These are phyloP conservation scores for Eonycteris spelaea DNA, from an alignment of 2,113 vertebrate species.

Conservation along the genomic window DNA sequence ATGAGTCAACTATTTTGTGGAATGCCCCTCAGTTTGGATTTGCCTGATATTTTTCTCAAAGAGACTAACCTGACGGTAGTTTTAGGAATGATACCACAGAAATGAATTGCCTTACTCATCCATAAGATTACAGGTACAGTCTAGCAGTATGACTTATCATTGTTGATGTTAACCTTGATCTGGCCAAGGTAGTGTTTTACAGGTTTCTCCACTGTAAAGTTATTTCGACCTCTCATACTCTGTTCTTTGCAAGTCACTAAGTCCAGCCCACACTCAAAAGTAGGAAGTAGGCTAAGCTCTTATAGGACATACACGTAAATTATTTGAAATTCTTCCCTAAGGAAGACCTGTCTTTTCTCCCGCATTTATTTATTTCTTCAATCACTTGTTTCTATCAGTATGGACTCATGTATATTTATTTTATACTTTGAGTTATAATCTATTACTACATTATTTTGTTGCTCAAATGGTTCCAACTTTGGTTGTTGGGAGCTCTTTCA, in stretches of 20 bases:
- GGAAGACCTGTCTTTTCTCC: not conserved
- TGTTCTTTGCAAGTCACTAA: not conserved
- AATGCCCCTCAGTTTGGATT: not conserved
- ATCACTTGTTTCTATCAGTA: not conserved
- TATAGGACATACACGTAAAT: not conserved
- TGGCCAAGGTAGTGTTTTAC: not conserved
- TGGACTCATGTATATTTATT: not conserved
- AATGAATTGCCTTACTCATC: not conserved
- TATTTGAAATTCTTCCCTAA: not conserved
- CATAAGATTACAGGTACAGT: not conserved
- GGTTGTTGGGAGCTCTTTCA: not conserved
- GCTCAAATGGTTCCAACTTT: not conserved
- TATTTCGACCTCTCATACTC: not conserved
- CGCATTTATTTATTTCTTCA: not conserved
- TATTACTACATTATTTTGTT: not conserved
- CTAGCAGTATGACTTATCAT: not conserved
- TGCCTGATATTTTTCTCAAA: not conserved
- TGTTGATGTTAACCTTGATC: not conserved
- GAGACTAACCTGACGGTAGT: not conserved
- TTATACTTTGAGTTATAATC: not conserved
- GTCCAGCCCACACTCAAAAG: not conserved
- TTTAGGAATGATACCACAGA: not conserved
- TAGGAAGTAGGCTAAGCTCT: not conserved
- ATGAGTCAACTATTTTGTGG: not conserved
- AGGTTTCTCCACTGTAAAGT: not conserved